Conservation (phyloP, 2,888 invertebrate genomes). For the Eupithecia tripunctaria region DNA sequence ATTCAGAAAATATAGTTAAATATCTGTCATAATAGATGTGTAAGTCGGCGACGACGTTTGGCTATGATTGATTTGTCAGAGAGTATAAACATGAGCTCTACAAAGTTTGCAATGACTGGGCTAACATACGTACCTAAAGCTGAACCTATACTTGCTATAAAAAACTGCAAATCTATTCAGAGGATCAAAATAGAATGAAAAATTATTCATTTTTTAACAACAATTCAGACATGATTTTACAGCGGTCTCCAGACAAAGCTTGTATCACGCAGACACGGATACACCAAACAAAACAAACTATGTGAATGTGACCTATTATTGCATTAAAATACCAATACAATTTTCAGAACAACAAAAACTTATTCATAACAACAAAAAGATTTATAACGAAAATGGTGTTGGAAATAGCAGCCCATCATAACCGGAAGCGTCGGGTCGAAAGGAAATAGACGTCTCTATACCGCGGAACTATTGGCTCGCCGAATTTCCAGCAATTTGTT, state of each 20-base stretch:
- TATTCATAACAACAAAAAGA: conserved; percentile 9
- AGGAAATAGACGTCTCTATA: conserved; percentile 74
- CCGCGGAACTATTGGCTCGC: conserved; percentile 63
- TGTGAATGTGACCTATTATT: not conserved
- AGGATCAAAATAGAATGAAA: too few species aligned
- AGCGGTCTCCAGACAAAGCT: too few species aligned
- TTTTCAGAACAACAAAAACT: not conserved
- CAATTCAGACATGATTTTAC: too few species aligned
- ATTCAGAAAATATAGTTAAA: not conserved
- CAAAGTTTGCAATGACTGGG: too few species aligned
- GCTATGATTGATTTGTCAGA: not conserved
- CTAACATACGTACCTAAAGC: too few species aligned
- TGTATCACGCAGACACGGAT: too few species aligned
- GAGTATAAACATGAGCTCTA: not conserved
- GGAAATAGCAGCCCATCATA: conserved; percentile 66
- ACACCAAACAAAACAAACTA: not conserved
- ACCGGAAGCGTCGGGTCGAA: conserved; percentile 66
- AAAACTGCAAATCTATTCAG: too few species aligned
- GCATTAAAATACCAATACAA: not conserved
- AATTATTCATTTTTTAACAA: too few species aligned
- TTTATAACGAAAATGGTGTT: conserved; percentile 43
- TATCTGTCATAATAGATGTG: too few species aligned
- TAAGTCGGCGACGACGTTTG: not conserved
- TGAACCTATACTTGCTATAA: too few species aligned
- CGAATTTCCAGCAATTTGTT: conserved; percentile 52